Evolutionary conservation across 2,888 invertebrate species (phyloP).

Genomic region (Lasioglossum villosulum): DNA sequence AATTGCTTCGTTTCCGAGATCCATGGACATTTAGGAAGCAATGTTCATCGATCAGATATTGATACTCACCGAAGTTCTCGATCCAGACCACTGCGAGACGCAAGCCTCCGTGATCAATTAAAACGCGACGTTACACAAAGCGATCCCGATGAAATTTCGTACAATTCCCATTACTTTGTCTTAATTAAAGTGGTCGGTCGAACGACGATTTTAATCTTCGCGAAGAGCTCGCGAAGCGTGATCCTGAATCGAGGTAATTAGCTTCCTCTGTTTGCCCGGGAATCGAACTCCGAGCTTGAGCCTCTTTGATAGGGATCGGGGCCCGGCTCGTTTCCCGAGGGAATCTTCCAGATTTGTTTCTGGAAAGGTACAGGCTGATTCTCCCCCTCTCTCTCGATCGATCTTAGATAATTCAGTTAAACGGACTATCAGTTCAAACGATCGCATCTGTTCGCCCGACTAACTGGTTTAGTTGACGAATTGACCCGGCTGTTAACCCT

Average conservation of each 20-base stretch:
- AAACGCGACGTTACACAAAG: slow-evolving; percentile 43
- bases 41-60: no score
- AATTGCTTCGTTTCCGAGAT: no score
- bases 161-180: slow-evolving; percentile 30
- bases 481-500: slow-evolving; percentile 81
- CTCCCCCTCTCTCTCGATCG: slow-evolving; percentile 60
- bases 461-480: slow-evolving; percentile 80
- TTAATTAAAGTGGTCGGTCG: slow-evolving; percentile 52
- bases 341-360: slow-evolving; percentile 44
- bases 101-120: slow-evolving; percentile 23
- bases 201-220: slow-evolving; percentile 52
- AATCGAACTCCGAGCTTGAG: background rate
- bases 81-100: no score
- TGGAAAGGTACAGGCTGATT: slow-evolving; percentile 22
- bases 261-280: slow-evolving; percentile 30
- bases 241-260: slow-evolving; percentile 43
- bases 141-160: slow-evolving; percentile 30
- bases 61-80: no score
- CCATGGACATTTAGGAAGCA: no score
- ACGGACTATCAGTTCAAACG: slow-evolving; percentile 70
- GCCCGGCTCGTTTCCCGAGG: slow-evolving; percentile 15
- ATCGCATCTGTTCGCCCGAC: slow-evolving; percentile 74
- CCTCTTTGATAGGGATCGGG: slow-evolving; percentile 34
- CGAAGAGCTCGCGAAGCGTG: slow-evolving; percentile 12
- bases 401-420: slow-evolving; percentile 75